Conservation (phyloP, 2,888 invertebrate genomes). For the Conomelus anceps region DNA sequence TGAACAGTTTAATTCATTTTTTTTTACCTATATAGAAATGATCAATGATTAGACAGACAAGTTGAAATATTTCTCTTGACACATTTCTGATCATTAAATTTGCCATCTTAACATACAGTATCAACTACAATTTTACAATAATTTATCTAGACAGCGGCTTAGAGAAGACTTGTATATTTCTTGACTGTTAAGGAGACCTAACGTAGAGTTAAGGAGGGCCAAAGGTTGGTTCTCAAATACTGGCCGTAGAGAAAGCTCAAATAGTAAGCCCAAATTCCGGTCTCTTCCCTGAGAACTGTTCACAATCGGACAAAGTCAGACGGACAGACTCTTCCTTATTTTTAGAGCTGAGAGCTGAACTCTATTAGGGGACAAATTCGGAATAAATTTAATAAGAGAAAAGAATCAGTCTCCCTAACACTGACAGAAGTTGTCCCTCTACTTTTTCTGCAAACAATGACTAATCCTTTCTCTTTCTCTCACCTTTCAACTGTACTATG, state of each 20-base stretch:
- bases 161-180: conserved; percentile 48
- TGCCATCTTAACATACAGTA: not conserved
- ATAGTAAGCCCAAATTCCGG: too few relatives aligned
- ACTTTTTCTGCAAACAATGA: not conserved
- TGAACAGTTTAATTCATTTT: not conserved
- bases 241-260: too few relatives aligned
- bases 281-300: too few relatives aligned
- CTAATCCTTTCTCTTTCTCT: not conserved
- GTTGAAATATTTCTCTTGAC: not conserved
- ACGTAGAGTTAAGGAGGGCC: too few relatives aligned
- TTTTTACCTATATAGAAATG: not conserved
- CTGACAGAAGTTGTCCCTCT: not conserved
- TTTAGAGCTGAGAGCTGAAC: too few relatives aligned
- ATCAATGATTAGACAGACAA: not conserved
- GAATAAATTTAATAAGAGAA: not conserved
- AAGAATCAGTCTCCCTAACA: too few relatives aligned
- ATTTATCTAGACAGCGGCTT: conserved; percentile 43
- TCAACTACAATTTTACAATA: not conserved
- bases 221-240: too few relatives aligned
- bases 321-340: too few relatives aligned
- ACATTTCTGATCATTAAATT: not conserved
- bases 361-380: too few relatives aligned
- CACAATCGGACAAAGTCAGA: too few relatives aligned
- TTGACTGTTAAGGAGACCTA: too few relatives aligned
- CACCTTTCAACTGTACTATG: not conserved